Conservation (phyloP, 2,888 invertebrate genomes). For the Heliconius aoede region DNA sequence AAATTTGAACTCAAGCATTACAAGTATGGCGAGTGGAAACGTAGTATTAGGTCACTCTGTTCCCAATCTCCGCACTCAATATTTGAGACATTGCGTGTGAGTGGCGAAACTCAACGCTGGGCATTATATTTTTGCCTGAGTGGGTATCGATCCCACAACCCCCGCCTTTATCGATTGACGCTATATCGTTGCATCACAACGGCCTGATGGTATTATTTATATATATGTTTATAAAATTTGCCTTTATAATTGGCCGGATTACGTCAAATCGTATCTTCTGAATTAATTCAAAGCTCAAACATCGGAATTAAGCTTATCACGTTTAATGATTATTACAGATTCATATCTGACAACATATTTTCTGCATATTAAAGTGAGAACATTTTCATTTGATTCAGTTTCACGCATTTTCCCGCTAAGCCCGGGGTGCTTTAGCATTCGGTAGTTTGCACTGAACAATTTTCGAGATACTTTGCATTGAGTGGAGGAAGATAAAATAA, state of each 20-base stretch:
- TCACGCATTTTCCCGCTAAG: not conserved
- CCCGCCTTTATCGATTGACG: not conserved
- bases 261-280: not conserved
- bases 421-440: no score
- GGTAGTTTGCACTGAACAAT: no score
- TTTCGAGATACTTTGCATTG: no score
- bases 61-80: no score
- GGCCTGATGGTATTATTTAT: not conserved
- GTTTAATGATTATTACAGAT: not conserved
- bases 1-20: no score
- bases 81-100: no score
- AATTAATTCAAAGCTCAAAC: constrained; percentile 16
- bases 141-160: not conserved
- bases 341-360: not conserved
- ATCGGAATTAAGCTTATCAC: constrained; percentile 4
- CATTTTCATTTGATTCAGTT: not conserved
- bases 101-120: not conserved
- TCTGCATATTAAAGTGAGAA: not conserved
- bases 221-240: not conserved
- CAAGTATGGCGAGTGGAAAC: no score
- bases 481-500: no score
- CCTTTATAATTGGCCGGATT: not conserved
- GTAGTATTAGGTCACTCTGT: no score
- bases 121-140: not conserved
- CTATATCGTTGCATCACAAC: no score